Conservation (phyloP, 2,888 invertebrate species). For the Trichacis sp. region DNA sequence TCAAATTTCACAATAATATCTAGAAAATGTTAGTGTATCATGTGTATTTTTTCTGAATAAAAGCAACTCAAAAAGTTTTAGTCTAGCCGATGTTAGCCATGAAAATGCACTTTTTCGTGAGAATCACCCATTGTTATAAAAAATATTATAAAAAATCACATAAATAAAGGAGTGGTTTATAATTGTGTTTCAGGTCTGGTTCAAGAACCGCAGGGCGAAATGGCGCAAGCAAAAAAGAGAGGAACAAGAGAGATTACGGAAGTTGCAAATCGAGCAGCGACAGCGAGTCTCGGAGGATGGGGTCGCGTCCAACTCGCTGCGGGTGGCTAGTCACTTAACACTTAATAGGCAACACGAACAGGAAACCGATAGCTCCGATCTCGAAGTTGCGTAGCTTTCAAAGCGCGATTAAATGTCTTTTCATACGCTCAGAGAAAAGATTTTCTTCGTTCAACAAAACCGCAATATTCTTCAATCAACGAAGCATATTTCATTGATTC, state of each 20-base stretch:
- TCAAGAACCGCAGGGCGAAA: constrained; percentile 94
- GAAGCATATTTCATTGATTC: too few relatives aligned
- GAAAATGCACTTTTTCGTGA: too few relatives aligned
- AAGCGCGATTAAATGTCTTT: neutral
- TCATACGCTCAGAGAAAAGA: constrained; percentile 1
- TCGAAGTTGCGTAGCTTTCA: constrained; percentile 80
- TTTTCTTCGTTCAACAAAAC: too few relatives aligned
- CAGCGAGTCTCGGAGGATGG: constrained; percentile 57
- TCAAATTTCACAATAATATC: too few relatives aligned
- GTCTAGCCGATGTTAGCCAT: too few relatives aligned
- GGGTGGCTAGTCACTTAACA: constrained; percentile 55
- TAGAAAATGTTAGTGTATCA: too few relatives aligned
- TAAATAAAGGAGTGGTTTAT: too few relatives aligned
- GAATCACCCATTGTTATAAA: too few relatives aligned
- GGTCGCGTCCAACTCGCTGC: constrained; percentile 55
- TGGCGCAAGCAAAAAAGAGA: constrained; percentile 96
- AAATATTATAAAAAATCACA: too few relatives aligned
- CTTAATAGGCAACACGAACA: constrained; percentile 52
- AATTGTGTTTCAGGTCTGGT: constrained; percentile 89
- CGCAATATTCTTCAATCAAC: too few relatives aligned
- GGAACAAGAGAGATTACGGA: constrained; percentile 84
- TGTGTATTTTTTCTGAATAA: too few relatives aligned
- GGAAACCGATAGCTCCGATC: constrained; percentile 78
- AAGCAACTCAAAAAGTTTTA: too few relatives aligned
- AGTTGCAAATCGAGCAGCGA: constrained; percentile 83